Evolutionary conservation across 2,113 vertebrate genomes (phyloP).

Genomic region (Daphoenositta chrysoptera): DNA sequence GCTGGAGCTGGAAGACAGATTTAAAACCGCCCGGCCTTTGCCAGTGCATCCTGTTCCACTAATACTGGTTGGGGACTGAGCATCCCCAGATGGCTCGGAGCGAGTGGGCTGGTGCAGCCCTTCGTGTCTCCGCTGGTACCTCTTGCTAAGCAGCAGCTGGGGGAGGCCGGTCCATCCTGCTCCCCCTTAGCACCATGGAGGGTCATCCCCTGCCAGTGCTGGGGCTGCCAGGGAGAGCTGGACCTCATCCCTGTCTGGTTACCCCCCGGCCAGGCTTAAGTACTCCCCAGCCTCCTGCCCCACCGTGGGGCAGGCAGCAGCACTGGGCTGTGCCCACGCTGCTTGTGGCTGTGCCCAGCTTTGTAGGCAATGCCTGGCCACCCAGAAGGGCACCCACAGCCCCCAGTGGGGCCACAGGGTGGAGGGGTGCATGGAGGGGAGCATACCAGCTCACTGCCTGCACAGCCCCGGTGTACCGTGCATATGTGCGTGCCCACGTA

Average conservation of each 20-base stretch:
- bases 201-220: not conserved
- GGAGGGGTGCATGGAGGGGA: not conserved
- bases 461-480: not conserved
- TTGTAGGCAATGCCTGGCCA: not conserved
- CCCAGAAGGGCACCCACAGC: not conserved
- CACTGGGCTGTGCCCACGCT: rapidly evolving
- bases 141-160: slow-evolving; percentile 2
- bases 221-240: not conserved
- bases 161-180: not conserved
- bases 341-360: not conserved
- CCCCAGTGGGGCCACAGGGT: not conserved
- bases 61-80: slow-evolving; percentile 22
- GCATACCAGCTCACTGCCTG: not conserved
- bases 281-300: not conserved
- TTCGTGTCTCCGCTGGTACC: not conserved
- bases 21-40: not conserved
- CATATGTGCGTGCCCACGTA: not conserved
- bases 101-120: not conserved
- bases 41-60: slow-evolving; percentile 16
- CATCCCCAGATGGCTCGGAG: not conserved
- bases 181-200: slow-evolving; percentile 34
- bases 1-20: slow-evolving; percentile 53
- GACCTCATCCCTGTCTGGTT: not conserved
- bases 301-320: not conserved
- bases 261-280: not conserved